phyloP scores from a whole-genome alignment of 2,797 vertebrate genomes.

The Eleutherodactylus coqui region DNA sequence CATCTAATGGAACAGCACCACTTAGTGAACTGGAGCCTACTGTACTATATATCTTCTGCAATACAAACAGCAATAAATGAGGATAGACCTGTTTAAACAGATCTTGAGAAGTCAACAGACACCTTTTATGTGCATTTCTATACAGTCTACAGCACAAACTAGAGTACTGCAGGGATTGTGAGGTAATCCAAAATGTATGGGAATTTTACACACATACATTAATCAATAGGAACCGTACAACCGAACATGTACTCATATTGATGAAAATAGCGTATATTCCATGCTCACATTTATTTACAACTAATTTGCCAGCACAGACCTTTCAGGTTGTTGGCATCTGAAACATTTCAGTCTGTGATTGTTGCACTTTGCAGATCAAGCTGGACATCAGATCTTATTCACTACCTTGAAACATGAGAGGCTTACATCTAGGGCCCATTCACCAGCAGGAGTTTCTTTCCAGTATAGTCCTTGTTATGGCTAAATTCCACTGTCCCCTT shows the following conservation, averaged over 20 bases:
- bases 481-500: constrained; percentile 83
- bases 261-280: constrained; percentile 76
- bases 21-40: constrained; percentile 40
- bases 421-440: constrained; percentile 74
- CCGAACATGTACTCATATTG: constrained; percentile 77
- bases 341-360: constrained; percentile 68
- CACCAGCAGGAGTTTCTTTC: constrained; percentile 80
- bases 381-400: constrained; percentile 64
- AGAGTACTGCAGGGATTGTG: constrained; percentile 76
- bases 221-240: constrained; percentile 70
- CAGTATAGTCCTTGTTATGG: constrained; percentile 80
- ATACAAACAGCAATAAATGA: constrained; percentile 47
- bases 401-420: constrained; percentile 72
- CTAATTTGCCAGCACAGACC: constrained; percentile 70
- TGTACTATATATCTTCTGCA: constrained; percentile 39
- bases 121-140: constrained; percentile 72
- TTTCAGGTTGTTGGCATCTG: constrained; percentile 70
- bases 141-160: constrained; percentile 82
- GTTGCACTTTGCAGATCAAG: constrained; percentile 69
- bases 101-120: constrained; percentile 27
- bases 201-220: constrained; percentile 73
- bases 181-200: constrained; percentile 71
- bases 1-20: constrained; percentile 25
- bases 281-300: constrained; percentile 72
- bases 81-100: constrained; percentile 41